These are phyloP conservation scores for Melipona beecheii DNA, from an alignment of 2,888 invertebrate genomes.

Conservation along the genomic window DNA sequence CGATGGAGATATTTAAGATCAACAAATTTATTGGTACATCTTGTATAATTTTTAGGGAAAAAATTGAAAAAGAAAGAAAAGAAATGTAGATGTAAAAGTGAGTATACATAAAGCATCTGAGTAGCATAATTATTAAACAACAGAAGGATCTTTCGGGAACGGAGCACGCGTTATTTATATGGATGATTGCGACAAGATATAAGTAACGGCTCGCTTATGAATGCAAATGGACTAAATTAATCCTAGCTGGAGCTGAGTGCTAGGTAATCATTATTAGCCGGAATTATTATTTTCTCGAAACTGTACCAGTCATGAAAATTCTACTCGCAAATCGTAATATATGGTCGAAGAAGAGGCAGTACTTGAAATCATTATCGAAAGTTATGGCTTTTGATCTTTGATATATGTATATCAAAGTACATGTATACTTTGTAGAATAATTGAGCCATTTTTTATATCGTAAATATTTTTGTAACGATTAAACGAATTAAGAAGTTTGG, in stretches of 20 bases:
- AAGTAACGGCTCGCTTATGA: conserved; percentile 34
- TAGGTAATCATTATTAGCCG: conserved; percentile 74
- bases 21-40: too few species aligned
- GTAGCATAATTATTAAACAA: conserved; percentile 12
- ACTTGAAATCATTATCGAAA: conserved; percentile 15
- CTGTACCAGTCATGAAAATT: conserved; percentile 35
- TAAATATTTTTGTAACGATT: neutral
- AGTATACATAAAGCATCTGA: neutral
- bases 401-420: too few species aligned
- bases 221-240: conserved; percentile 71
- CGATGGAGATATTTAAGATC: too few species aligned
- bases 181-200: conserved; percentile 44
- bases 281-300: conserved; percentile 70
- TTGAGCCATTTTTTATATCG: neutral
- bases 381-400: neutral
- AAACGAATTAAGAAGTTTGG: neutral
- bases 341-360: conserved; percentile 1
- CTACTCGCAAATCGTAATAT: conserved; percentile 27
- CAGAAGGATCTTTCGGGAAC: conserved; percentile 20
- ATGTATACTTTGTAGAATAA: neutral
- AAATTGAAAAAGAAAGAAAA: too few species aligned
- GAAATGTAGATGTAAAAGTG: neutral
- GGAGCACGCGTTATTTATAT: conserved; percentile 19
- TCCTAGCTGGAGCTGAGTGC: conserved; percentile 72
- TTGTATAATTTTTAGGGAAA: neutral